A percentile compares a stretch with the other conserved stretches of the same genome.
Conservation (phyloP, 2,113 vertebrate genomes). For the Myrmophylax atrothorax region DNA sequence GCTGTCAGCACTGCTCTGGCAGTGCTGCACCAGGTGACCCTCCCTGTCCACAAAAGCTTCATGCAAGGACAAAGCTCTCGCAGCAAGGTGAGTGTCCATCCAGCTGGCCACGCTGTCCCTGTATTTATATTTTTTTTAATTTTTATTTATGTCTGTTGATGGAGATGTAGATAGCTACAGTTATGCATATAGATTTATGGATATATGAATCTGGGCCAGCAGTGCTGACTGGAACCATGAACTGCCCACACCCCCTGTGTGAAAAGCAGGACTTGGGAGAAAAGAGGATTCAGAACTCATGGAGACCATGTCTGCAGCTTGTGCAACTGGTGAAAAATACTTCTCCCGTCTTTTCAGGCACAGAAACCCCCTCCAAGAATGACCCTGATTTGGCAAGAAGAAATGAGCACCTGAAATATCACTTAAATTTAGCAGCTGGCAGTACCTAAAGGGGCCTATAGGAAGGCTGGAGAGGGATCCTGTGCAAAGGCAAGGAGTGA, state of each 20-base stretch:
- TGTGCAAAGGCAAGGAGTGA: background rate
- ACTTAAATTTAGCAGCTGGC: background rate
- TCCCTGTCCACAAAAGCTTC: background rate
- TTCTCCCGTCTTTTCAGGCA: background rate
- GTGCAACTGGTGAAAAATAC: background rate
- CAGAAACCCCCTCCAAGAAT: rapidly evolving
- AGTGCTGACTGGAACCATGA: background rate
- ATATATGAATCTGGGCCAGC: background rate
- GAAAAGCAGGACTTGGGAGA: background rate
- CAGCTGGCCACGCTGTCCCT: background rate
- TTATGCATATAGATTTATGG: rapidly evolving
- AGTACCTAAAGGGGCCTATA: background rate
- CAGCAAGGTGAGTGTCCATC: background rate
- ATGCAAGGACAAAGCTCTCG: background rate
- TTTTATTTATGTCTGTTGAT: background rate
- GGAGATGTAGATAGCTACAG: background rate
- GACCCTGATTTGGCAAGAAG: background rate
- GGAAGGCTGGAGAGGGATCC: background rate
- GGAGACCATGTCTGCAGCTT: rapidly evolving
- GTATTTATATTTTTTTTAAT: background rate
- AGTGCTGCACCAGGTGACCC: background rate
- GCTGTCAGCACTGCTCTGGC: background rate
- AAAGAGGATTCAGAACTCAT: background rate
- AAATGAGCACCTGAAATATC: background rate
- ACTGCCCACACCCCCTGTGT: background rate